Evolutionary conservation across 2,888 invertebrate species (phyloP).

Genomic region (Sinodicranocentrus sp.): DNA sequence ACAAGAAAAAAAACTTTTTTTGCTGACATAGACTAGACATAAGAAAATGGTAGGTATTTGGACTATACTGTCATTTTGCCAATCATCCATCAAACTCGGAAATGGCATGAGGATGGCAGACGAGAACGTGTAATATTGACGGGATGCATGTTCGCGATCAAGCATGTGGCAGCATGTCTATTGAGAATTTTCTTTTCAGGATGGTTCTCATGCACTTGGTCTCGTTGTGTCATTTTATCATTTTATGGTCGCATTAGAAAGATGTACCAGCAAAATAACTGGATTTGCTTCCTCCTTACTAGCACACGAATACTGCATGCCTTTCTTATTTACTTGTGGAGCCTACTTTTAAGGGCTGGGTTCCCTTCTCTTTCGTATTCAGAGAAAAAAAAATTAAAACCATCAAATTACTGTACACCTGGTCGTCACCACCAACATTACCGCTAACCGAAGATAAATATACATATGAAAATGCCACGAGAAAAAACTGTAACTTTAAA

Average conservation of each 20-base stretch:
- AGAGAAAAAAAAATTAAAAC: conserved; percentile 1
- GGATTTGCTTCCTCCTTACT: conserved; percentile 27
- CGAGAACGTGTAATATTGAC: conserved; percentile 17
- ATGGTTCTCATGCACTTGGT: not conserved
- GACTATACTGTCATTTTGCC: conserved; percentile 12
- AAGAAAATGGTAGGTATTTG: no score
- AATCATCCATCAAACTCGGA: conserved; percentile 31
- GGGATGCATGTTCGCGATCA: conserved; percentile 1
- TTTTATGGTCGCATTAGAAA: not conserved
- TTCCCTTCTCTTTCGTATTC: conserved; percentile 26
- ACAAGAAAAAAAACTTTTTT: not conserved
- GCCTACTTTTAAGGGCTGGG: conserved; percentile 35
- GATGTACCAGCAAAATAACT: conserved; percentile 9
- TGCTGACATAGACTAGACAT: conserved; percentile 6
- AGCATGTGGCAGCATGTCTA: not conserved
- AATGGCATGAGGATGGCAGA: conserved; percentile 22
- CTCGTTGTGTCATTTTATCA: conserved; percentile 11
- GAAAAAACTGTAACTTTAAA: not conserved
- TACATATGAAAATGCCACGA: not conserved
- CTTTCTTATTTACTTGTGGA: not conserved
- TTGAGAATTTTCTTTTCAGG: not conserved
- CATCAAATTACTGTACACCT: conserved; percentile 8
- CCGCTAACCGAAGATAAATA: conserved; percentile 37
- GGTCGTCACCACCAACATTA: conserved; percentile 11
- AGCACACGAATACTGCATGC: not conserved